A percentile compares a stretch with the other conserved stretches of the same genome.
These are phyloP conservation scores for Caradrina clavipalpis DNA, from an alignment of 2,888 invertebrate species.

Conservation along the genomic window DNA sequence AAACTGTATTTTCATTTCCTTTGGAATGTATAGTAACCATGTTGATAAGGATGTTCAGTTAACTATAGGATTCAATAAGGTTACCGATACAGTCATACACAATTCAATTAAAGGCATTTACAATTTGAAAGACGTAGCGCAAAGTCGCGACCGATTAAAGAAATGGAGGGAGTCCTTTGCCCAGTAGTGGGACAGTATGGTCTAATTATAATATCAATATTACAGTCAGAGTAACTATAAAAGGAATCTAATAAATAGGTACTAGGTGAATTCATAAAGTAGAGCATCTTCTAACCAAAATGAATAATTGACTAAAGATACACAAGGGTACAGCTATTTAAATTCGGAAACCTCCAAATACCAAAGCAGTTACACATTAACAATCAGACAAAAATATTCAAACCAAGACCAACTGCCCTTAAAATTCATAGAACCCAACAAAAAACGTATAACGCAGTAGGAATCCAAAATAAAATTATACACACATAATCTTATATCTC, in stretches of 20 bases:
- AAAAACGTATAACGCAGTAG: slow-evolving; percentile 73
- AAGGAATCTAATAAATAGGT: no score
- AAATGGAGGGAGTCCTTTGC: no score
- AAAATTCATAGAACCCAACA: slow-evolving; percentile 58
- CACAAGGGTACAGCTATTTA: no score
- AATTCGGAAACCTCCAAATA: slow-evolving; percentile 20
- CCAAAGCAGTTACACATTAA: slow-evolving; percentile 38
- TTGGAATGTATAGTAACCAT: slow-evolving; percentile 32
- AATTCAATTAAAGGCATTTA: no score
- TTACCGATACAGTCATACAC: no score
- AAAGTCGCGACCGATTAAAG: no score
- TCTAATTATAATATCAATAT: no score
- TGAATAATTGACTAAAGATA: neutral
- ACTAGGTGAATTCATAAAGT: neutral
- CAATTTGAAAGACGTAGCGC: no score
- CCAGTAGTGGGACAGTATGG: no score
- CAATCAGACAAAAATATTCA: slow-evolving; percentile 34
- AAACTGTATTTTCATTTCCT: slow-evolving; percentile 42
- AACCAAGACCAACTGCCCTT: slow-evolving; percentile 32
- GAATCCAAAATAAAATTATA: slow-evolving; percentile 77
- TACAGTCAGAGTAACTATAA: no score
- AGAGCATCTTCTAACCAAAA: neutral
- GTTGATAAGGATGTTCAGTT: neutral
- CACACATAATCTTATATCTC: slow-evolving; percentile 75
- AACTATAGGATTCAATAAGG: neutral